A percentile compares a stretch with the other conserved stretches of the same genome.
Conservation (phyloP, 92 coral and sea anemone species). For the Zoanthus solanderi region DNA sequence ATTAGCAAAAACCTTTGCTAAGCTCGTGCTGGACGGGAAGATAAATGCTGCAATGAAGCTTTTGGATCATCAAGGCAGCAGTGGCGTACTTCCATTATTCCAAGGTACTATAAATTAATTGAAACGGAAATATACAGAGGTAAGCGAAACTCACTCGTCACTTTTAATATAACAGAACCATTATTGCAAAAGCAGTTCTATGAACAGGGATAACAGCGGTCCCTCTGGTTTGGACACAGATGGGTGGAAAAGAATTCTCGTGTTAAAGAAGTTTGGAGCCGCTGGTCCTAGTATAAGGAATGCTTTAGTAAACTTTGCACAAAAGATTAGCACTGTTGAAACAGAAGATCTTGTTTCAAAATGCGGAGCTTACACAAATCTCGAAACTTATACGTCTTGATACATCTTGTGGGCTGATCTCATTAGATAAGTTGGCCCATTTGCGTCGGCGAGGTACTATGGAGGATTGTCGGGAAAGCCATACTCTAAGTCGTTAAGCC, state of each 20-base stretch:
- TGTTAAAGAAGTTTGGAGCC: not conserved
- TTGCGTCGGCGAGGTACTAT: no score
- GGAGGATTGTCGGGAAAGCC: no score
- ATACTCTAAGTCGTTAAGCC: no score
- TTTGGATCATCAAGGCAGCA: not conserved
- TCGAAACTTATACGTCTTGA: no score
- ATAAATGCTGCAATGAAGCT: slow-evolving; percentile 55
- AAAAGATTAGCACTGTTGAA: not conserved
- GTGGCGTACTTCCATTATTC: slow-evolving; percentile 50
- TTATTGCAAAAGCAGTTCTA: slow-evolving; percentile 41
- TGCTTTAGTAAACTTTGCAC: not conserved
- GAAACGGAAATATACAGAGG: slow-evolving; percentile 59
- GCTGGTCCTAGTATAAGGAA: not conserved
- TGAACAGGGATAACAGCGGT: slow-evolving; percentile 24
- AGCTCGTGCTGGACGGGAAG: slow-evolving; percentile 54
- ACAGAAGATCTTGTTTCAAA: not conserved
- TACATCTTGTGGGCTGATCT: no score
- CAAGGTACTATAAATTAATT: slow-evolving; percentile 53
- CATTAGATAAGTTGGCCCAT: no score
- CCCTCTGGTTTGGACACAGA: not conserved
- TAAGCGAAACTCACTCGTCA: slow-evolving; percentile 50
- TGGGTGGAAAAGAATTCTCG: no score
- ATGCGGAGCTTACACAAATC: not conserved
- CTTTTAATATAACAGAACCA: slow-evolving; percentile 37
- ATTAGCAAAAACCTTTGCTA: slow-evolving; percentile 27